Base-by-base conservation (phyloP, 2,888 invertebrate genomes). In the Drosophila testacea region DNA sequence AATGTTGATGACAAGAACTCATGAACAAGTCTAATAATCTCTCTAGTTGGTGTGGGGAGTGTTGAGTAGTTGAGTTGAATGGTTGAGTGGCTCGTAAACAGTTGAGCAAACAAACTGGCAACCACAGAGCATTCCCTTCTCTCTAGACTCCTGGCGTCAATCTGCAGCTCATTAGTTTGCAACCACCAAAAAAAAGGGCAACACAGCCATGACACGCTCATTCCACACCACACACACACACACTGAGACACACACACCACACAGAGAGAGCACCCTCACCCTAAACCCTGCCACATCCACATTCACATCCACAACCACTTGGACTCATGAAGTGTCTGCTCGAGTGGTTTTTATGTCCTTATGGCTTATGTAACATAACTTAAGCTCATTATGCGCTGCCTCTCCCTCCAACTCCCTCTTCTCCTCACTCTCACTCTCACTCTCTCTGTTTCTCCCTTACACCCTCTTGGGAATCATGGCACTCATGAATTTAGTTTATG, bases 401-500 rank as follows among this genome's bases (percentile, higher is more conserved):
- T 61, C 60, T 32, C 46, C 22, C 59, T 5, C 30, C 5, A n/a
- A 5, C 56, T 47, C 28, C 13, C 38, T 11, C 64, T 42, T 34
- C 48, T 6, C 34, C n/a, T n/a, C n/a, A n/a, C n/a, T 4, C 11
- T 9, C 34, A 7, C 13, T 6, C 30, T 4, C 39, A 27, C 22
- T 7, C 7, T 6, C 55, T 46, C 46, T 27, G 16, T 22, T 41
- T 4, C 50, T 10, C 41, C 4, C 44, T 13, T 10, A 16, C n/a
- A 32, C 16, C 4, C 42, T 6, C 7, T 32, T 41, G 41, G 68
- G 79, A 86, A 90, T 86, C 84, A 77, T 81, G 88, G 83, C 83
- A 83, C 90, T 87, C 88, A 90, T 89, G 88, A 82, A 90, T 90
- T 89, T 88, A 80, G 86, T 88, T 88, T 85, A 88, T 88, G 88